Evolutionary conservation across 2,113 vertebrate genomes (phyloP).

Genomic region (Himantopus leucocephalus): DNA sequence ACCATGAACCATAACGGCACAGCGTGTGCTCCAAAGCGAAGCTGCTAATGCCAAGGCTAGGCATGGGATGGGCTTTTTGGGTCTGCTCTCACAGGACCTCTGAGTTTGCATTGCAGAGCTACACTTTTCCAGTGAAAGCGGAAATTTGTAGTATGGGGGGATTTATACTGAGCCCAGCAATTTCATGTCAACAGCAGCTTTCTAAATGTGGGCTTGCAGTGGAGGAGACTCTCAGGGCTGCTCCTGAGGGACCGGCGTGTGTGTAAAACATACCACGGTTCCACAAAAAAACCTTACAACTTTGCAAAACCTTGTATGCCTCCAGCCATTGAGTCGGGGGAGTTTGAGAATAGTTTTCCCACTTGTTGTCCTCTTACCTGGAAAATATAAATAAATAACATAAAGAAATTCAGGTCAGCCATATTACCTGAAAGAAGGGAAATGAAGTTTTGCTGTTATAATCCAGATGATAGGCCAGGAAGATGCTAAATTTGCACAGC

Average conservation of each 20-base stretch:
- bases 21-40: not conserved
- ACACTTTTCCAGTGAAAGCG: not conserved
- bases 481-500: not conserved
- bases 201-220: not conserved
- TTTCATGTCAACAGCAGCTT: not conserved
- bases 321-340: not conserved
- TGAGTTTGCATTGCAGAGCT: not conserved
- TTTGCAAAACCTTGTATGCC: not conserved
- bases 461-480: not conserved
- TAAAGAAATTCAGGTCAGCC: not conserved
- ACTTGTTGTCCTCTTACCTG: not conserved
- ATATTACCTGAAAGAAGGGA: not conserved
- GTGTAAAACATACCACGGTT: not conserved
- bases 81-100: not conserved
- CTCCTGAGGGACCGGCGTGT: not conserved
- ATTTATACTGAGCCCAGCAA: not conserved
- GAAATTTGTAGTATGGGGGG: not conserved
- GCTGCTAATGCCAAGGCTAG: not conserved
- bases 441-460: not conserved
- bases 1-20: not conserved
- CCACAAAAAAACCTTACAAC: not conserved
- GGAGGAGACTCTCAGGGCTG: no score
- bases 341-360: not conserved
- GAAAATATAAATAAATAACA: not conserved
- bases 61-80: not conserved